Evolutionary conservation across 2,888 invertebrate species (phyloP), one percentile per base, ranked within the genome.

Genomic region (Seira musarum): DNA sequence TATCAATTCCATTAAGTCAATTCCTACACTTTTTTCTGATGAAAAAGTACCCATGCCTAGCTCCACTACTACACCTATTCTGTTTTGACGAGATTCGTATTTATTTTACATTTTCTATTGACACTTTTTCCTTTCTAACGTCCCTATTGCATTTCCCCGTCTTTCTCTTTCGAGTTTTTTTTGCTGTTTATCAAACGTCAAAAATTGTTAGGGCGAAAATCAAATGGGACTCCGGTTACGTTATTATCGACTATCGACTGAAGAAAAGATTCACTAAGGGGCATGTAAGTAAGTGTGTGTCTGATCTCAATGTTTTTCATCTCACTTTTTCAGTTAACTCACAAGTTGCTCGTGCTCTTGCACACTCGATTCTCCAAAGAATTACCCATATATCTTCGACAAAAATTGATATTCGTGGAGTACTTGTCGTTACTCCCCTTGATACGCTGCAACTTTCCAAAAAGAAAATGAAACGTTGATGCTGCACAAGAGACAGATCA

Each of bases 1-100:
- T 68, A 80, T 80, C 68, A 80, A 74, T 73, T 80, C 74, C 70
- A 80, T 74, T 79, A 79, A 79, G 79, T 73, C 79, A 73, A 79
- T 71, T 79, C 79, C 63, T 73, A 67, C 72, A 73, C 72, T 68
- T 71, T 61, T 66, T 60, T 60, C 21, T 19, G 22, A n/a, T n/a
- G 40, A 40, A 40, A 22, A 60, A 60, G 60, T 60, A 22, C 60
- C 60, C 21, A 19, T 5, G 17, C 57, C 6, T 8, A 49, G 21
- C 21, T 60, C 60, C 15, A 21, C 60, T 19, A 21, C 60, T 53
- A 53, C 60, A 19, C 60, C 60, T 19, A 19, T 53, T 60, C 21
- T 60, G 60, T 60, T 60, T 25, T 79, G 72, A 79, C 73, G 79
- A 79, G 67, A 73, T 79, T 79, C 40, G 68, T 79, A 73, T 79